Conservation (phyloP, 2,888 invertebrate genomes). For the Drosophila lacicola region DNA sequence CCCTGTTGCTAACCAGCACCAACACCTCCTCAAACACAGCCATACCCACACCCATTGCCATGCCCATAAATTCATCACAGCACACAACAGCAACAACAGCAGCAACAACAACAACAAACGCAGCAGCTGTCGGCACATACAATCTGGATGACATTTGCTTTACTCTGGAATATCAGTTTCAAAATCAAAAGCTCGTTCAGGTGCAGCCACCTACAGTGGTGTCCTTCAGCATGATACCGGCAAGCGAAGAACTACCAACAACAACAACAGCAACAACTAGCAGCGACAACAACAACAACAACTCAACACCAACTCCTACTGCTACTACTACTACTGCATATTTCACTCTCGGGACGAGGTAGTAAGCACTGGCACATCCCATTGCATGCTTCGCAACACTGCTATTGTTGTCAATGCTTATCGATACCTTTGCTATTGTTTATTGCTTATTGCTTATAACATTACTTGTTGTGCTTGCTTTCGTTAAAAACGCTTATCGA, state of each 20-base stretch:
- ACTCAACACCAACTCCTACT: constrained; percentile 30
- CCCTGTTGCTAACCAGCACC: constrained; percentile 55
- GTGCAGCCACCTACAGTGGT: constrained; percentile 82
- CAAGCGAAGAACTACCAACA: constrained; percentile 31
- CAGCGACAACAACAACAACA: constrained; percentile 43
- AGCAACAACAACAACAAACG: constrained; percentile 30
- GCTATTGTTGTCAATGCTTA: constrained; percentile 7
- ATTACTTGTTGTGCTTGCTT: background rate
- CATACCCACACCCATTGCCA: constrained; percentile 34
- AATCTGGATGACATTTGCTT: constrained; percentile 81
- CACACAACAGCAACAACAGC: constrained; percentile 35
- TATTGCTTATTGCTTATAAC: background rate
- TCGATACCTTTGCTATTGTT: constrained; percentile 6
- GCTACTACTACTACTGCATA: constrained; percentile 57
- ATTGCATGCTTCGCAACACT: constrained; percentile 41
- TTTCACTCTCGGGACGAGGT: constrained; percentile 79
- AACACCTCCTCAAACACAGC: constrained; percentile 23
- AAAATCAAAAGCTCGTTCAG: constrained; percentile 84
- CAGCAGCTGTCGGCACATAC: constrained; percentile 50
- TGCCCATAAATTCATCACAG: constrained; percentile 46
- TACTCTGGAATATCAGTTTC: constrained; percentile 83
- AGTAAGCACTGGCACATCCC: constrained; percentile 47
- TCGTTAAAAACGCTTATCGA: background rate
- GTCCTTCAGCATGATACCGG: constrained; percentile 66
- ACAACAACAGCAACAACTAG: constrained; percentile 30